Base-by-base conservation (phyloP, 2,888 invertebrate genomes). In the Apomyelois bistriatella region DNA sequence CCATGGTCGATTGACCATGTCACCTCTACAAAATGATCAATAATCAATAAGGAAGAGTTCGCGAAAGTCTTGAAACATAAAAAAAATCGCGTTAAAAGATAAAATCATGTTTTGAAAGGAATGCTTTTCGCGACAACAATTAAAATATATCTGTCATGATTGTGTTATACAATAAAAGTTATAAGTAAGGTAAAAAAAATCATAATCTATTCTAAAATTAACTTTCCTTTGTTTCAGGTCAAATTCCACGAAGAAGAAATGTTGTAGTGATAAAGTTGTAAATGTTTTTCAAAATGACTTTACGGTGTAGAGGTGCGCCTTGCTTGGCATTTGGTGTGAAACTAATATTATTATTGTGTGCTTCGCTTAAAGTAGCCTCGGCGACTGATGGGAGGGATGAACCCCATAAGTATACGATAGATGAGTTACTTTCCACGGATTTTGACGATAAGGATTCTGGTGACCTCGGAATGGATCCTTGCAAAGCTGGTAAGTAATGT, bases 391-490 rank as follows among this genome's bases (percentile, higher is more conserved):
- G 72, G 61, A 77, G 74, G 52, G 79, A 79, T 15, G 86, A 88
- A 58, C 74, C 84, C 0, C 87, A 85, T 56, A 91, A 83, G 68
- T 94, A 92, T 74, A 94, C 94, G 52, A 91, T 94, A 72, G 93
- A 95, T 22, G 93, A 96, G 71, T 82, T 96, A 61, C 76, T 94
- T 69, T 91, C 83, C 52, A 91, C 84, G 53, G 88, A 91, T 61
- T 96, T 94, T 69, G 93, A 94, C 43, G 90, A 90, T 57, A 94
- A 93, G 73, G 92, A 93, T 56, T 95, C 95, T 42, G 91, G 92
- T 59, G 96, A 96, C 77, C 82, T 95, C 60, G 95, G 96, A 76
- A 88, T 95, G 91, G 96, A 96, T 86, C 94, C 96, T 53, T 96
- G 96, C 85, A 96, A 96, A 92, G 95, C 96, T 77, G 95, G 96